These are phyloP conservation scores for Sceloporus undulatus DNA, from an alignment of 2,113 vertebrate species.

Conservation along the genomic window DNA sequence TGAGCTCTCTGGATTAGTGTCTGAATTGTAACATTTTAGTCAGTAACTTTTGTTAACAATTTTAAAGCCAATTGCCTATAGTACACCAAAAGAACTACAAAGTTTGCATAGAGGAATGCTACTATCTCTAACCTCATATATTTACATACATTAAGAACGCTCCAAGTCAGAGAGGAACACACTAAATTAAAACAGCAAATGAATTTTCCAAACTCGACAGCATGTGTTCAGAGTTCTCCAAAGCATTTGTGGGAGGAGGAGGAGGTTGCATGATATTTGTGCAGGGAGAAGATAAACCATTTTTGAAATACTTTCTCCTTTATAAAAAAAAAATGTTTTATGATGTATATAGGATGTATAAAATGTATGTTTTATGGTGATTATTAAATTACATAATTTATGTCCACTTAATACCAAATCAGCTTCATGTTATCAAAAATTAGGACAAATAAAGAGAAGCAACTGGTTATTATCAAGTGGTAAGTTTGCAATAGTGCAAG, in stretches of 20 bases:
- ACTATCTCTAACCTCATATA: not conserved
- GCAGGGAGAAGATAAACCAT: not conserved
- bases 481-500: not conserved
- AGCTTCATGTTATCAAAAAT: not conserved
- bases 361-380: not conserved
- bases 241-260: not conserved
- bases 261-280: not conserved
- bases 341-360: not conserved
- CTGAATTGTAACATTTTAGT: conserved; percentile 32
- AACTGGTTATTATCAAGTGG: not conserved
- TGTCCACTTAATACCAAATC: not conserved
- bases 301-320: not conserved
- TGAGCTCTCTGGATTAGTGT: conserved; percentile 38
- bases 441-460: not conserved
- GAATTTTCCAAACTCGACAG: not conserved
- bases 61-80: conserved; percentile 20
- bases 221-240: not conserved
- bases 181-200: fast-evolving
- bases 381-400: not conserved
- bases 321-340: not conserved
- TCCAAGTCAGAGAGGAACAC: not conserved
- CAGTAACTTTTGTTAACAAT: conserved; percentile 37
- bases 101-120: not conserved
- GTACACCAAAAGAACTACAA: not conserved
- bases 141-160: not conserved